Percentiles rank a stretch among this genome's conserved stretches.
Conservation (phyloP, 2,113 vertebrate species). For the Perognathus longimembris region DNA sequence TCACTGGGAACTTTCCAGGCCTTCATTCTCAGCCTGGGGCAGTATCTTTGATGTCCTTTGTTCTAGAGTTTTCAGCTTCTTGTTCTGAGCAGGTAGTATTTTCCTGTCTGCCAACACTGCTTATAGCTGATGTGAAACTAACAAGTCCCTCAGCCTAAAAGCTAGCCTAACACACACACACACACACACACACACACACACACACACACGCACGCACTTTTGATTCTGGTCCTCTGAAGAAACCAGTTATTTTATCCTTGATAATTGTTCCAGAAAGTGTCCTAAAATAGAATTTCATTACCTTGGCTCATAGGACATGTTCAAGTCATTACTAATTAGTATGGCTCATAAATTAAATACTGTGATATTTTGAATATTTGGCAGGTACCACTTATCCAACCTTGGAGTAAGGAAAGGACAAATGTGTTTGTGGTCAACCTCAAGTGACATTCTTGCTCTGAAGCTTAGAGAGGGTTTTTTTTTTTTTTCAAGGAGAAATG, state of each 20-base stretch:
- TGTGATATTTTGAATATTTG: neutral
- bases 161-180: neutral
- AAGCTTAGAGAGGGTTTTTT: neutral
- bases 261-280: neutral
- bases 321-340: neutral
- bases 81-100: neutral
- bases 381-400: neutral
- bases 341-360: neutral
- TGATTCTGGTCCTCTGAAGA: neutral
- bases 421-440: neutral
- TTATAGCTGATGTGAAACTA: neutral
- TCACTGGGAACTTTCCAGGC: neutral
- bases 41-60: neutral
- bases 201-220: too few species aligned
- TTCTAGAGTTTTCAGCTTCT: neutral
- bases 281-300: neutral
- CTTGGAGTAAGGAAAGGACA: neutral
- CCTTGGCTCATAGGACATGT: neutral
- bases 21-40: neutral
- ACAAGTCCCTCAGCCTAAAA: neutral
- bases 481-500: neutral
- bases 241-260: neutral
- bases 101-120: neutral
- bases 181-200: too few species aligned
- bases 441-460: neutral